Percentiles rank a stretch among this genome's conserved stretches.
Conservation (phyloP, 2,888 invertebrate genomes). For the Lasioglossum marginatum region DNA sequence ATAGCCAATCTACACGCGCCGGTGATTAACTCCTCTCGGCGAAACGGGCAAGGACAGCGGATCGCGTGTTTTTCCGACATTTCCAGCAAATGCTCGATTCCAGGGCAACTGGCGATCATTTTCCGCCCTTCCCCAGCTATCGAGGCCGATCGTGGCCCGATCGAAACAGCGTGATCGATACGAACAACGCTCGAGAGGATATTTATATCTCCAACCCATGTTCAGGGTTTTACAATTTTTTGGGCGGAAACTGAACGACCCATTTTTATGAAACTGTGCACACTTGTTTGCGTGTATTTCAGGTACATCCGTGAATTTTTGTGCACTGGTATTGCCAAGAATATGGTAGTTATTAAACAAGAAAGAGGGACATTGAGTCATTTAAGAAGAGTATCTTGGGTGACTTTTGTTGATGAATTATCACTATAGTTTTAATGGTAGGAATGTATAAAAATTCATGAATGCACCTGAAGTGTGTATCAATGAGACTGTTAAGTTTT, state of each 20-base stretch:
- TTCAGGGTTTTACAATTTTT: background rate
- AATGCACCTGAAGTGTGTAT: background rate
- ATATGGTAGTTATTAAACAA: too few relatives aligned
- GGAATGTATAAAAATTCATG: background rate
- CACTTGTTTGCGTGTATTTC: background rate
- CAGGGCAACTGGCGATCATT: conserved; percentile 32
- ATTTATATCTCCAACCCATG: background rate
- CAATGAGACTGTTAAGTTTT: background rate
- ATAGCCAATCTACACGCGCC: conserved; percentile 30
- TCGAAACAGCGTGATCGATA: background rate
- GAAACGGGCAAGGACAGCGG: conserved; percentile 32
- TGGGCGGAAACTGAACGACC: background rate
- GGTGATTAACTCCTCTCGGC: conserved; percentile 38
- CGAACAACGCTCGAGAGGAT: background rate
- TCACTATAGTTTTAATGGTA: background rate
- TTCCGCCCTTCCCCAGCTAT: conserved; percentile 1
- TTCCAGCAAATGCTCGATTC: conserved; percentile 34
- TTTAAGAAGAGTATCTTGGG: background rate
- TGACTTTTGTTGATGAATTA: background rate
- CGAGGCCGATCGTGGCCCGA: background rate
- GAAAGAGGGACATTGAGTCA: too few relatives aligned
- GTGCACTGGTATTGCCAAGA: background rate
- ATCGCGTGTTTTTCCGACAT: conserved; percentile 49
- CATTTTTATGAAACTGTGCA: background rate
- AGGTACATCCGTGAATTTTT: background rate